A percentile compares a stretch with the other conserved stretches of the same genome.
Conservation (phyloP, 1,140 invertebrate species). For the Latrodectus geometricus region DNA sequence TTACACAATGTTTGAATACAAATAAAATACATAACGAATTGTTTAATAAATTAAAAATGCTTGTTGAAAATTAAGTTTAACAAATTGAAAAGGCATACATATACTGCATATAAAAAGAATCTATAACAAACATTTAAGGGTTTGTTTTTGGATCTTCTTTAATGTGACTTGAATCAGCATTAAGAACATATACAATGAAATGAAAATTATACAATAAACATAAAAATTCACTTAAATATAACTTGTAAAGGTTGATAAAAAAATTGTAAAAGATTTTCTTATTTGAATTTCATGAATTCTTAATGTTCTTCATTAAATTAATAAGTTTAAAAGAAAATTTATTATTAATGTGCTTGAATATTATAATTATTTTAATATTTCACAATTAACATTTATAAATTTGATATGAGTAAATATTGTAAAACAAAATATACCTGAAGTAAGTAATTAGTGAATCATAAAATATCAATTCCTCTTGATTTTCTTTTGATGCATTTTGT, state of each 20-base stretch:
- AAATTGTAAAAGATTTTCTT: neutral
- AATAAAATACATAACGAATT: too few species aligned
- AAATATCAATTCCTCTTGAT: constrained; percentile 70
- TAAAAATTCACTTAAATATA: neutral
- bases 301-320: neutral
- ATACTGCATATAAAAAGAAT: too few species aligned
- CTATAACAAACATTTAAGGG: too few species aligned
- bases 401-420: neutral
- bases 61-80: too few species aligned
- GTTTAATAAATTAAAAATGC: too few species aligned
- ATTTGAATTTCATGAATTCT: neutral
- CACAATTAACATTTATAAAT: neutral
- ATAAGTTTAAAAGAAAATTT: neutral
- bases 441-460: constrained; percentile 74
- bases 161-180: too few species aligned
- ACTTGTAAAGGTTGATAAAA: neutral
- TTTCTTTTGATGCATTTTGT: neutral
- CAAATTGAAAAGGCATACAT: too few species aligned
- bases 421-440: constrained; percentile 51
- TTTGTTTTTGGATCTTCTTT: too few species aligned
- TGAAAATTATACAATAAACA: too few species aligned
- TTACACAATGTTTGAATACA: too few species aligned
- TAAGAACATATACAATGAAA: too few species aligned
- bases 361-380: neutral
- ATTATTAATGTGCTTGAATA: neutral